phyloP scores from a whole-genome alignment of 37 sponge, comb jelly and placozoan genomes.

The Lycopodina hypogea region DNA sequence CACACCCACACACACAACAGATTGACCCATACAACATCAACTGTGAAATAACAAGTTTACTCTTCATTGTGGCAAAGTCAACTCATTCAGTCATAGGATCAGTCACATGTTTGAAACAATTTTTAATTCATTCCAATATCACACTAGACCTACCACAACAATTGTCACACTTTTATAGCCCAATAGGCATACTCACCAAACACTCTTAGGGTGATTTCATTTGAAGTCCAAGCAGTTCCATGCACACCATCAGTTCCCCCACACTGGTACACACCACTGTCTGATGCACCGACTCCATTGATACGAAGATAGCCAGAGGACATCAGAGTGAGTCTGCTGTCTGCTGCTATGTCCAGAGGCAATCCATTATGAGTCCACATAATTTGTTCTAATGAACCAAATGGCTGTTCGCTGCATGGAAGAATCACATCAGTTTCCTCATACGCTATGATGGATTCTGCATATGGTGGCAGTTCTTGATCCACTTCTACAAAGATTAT shows the following conservation, averaged over 20 bases:
- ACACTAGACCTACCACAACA: too few relatives aligned
- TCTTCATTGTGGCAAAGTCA: too few relatives aligned
- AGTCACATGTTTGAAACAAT: too few relatives aligned
- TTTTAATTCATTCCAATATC: too few relatives aligned
- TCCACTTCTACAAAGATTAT: background rate
- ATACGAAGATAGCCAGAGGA: conserved; percentile 31
- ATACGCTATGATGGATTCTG: background rate
- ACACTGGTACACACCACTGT: conserved; percentile 52
- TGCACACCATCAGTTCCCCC: conserved; percentile 28
- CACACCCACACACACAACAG: too few relatives aligned
- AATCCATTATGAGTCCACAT: conserved; percentile 31
- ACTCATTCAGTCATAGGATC: too few relatives aligned
- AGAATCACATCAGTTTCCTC: conserved; percentile 12
- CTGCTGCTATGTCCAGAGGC: background rate
- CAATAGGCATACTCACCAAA: too few relatives aligned
- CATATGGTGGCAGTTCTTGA: background rate
- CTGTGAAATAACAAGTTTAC: too few relatives aligned
- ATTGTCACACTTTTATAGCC: too few relatives aligned
- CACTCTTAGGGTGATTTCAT: conserved; percentile 2
- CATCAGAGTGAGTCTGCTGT: background rate
- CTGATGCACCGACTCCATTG: conserved; percentile 1
- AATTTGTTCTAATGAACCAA: conserved; percentile 15
- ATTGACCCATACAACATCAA: too few relatives aligned
- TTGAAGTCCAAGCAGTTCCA: background rate
- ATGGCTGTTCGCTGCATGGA: conserved; percentile 9